phyloP scores from a whole-genome alignment of 2,797 vertebrate genomes.

The Paedocypris micromegethes region DNA sequence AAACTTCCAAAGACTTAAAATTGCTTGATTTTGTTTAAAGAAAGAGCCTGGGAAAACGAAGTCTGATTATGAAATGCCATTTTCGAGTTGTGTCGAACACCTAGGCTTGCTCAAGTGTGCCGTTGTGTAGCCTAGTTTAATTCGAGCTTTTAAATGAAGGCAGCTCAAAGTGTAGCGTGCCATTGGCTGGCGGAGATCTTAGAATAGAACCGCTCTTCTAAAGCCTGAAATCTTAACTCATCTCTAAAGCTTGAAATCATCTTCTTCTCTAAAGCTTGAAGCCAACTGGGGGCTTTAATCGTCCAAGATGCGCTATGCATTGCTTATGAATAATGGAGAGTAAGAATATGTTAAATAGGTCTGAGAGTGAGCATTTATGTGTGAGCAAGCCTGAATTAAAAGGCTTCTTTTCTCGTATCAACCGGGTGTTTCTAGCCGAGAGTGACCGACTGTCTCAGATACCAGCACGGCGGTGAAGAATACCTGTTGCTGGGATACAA shows the following conservation, averaged over 20 bases:
- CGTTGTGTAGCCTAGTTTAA: slow-evolving; percentile 6
- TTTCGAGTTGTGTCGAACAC: slow-evolving; percentile 60
- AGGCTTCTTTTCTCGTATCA: slow-evolving; percentile 33
- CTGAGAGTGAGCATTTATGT: slow-evolving; percentile 14
- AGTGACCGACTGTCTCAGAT: slow-evolving; percentile 51
- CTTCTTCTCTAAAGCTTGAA: slow-evolving; percentile 2
- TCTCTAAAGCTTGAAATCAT: background rate
- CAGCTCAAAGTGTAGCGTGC: background rate
- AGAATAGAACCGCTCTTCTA: background rate
- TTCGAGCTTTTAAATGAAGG: background rate
- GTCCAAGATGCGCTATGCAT: slow-evolving; percentile 19
- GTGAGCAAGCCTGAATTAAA: slow-evolving; percentile 22
- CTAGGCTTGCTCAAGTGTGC: slow-evolving; percentile 59
- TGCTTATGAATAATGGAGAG: slow-evolving; percentile 8
- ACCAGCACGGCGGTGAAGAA: slow-evolving; percentile 54
- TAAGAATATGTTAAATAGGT: slow-evolving; percentile 23
- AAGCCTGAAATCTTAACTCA: slow-evolving; percentile 5
- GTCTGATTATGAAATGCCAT: slow-evolving; percentile 64
- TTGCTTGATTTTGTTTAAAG: slow-evolving; percentile 55
- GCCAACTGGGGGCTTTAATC: slow-evolving; percentile 43
- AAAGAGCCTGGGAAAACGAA: slow-evolving; percentile 39
- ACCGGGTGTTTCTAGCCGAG: slow-evolving; percentile 33
- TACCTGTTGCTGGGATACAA: slow-evolving; percentile 55
- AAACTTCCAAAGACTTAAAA: slow-evolving; percentile 63
- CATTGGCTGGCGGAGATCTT: background rate